Evolutionary conservation across 2,797 vertebrate species (phyloP).

Genomic region (Sparidentex hasta): DNA sequence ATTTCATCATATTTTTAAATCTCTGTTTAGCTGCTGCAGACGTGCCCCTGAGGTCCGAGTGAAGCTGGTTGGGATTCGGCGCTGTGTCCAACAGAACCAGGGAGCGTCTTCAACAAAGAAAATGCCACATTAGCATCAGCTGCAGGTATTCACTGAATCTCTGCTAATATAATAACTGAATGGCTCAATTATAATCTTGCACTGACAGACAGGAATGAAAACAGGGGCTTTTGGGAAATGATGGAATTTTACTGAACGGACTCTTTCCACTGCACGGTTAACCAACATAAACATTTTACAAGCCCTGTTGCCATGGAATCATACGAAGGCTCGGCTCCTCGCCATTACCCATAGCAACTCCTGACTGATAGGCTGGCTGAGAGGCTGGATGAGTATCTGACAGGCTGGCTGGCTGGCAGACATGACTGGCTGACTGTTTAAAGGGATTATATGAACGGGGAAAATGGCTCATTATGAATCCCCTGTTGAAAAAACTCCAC

Average conservation of each 20-base stretch:
- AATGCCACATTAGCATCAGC: constrained; percentile 53
- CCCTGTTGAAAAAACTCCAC: constrained; percentile 45
- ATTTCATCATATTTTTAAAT: background rate
- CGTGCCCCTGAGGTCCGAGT: background rate
- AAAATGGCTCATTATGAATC: constrained; percentile 61
- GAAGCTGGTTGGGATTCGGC: background rate
- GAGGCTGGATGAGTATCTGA: constrained; percentile 70
- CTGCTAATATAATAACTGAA: constrained; percentile 9
- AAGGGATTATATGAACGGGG: constrained; percentile 63
- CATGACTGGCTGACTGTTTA: constrained; percentile 55
- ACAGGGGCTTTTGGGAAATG: constrained; percentile 12
- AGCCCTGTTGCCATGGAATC: constrained; percentile 76
- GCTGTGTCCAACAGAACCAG: constrained; percentile 10
- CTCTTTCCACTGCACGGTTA: constrained; percentile 37
- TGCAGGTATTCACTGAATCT: constrained; percentile 22
- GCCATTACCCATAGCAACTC: constrained; percentile 65
- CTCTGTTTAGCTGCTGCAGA: background rate
- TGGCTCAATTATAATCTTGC: constrained; percentile 20
- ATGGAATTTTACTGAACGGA: constrained; percentile 10
- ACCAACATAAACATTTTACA: constrained; percentile 68
- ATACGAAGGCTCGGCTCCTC: constrained; percentile 49
- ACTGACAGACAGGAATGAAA: constrained; percentile 26
- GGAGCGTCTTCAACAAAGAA: constrained; percentile 27
- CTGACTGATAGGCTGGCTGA: constrained; percentile 63
- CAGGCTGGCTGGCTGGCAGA: constrained; percentile 52